Evolutionary conservation across 1,140 invertebrate genomes (phyloP).

Genomic region (Aphidius gifuensis): DNA sequence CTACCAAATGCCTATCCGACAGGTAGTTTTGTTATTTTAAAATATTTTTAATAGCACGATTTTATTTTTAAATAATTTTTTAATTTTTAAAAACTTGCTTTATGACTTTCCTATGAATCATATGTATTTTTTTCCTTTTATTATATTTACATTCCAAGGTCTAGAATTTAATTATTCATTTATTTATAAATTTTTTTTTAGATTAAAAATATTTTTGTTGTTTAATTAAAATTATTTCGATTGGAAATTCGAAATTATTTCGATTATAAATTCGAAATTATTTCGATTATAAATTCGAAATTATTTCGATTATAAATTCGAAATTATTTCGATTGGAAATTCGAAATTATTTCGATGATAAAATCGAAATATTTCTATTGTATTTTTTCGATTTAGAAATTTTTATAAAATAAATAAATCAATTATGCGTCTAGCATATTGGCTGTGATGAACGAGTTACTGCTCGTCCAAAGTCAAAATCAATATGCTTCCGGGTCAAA

Average conservation of each 20-base stretch:
- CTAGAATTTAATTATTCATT: constrained; percentile 2
- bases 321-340: too few species aligned
- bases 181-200: neutral
- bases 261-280: too few species aligned
- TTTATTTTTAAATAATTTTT: too few species aligned
- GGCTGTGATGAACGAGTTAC: constrained; percentile 21
- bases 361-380: too few species aligned
- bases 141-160: neutral
- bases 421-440: constrained; percentile 9
- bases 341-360: too few species aligned
- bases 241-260: too few species aligned
- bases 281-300: too few species aligned
- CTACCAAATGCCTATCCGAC: constrained; percentile 42
- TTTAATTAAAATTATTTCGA: too few species aligned
- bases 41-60: too few species aligned
- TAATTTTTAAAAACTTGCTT: too few species aligned
- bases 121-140: neutral
- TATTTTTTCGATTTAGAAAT: too few species aligned
- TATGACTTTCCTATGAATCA: constrained; percentile 3
- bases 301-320: too few species aligned
- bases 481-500: constrained; percentile 22
- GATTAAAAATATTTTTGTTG: neutral
- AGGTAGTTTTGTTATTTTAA: constrained; percentile 29
- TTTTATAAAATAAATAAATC: constrained; percentile 13
- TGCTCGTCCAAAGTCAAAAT: constrained; percentile 24